Conservation (phyloP, 2,797 vertebrate species). For the Catamblyrhynchus diadema region DNA sequence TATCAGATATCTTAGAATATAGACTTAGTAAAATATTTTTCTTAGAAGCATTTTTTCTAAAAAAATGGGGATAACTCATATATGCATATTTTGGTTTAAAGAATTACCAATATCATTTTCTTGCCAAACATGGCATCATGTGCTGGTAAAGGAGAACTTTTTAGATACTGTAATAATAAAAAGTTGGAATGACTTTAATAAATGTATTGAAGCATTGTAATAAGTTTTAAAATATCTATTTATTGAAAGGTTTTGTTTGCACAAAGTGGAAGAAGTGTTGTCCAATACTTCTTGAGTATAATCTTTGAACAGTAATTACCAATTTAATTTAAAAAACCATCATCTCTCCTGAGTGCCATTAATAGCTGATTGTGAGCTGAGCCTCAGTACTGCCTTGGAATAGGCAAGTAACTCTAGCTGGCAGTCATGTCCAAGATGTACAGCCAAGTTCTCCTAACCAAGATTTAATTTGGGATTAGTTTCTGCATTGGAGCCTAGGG, state of each 20-base stretch:
- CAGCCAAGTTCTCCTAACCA: not conserved
- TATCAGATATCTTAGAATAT: not conserved
- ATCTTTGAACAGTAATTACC: not conserved
- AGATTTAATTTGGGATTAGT: not conserved
- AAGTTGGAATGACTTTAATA: not conserved
- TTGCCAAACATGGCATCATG: not conserved
- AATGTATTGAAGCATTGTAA: not conserved
- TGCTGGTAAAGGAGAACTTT: not conserved
- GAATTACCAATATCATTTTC: not conserved
- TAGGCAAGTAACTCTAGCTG: not conserved
- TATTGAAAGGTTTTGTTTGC: not conserved
- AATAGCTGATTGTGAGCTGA: not conserved
- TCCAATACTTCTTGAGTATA: not conserved
- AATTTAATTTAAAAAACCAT: not conserved
- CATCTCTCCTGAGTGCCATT: not conserved
- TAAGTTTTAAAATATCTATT: not conserved
- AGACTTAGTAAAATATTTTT: not conserved
- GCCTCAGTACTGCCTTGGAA: not conserved
- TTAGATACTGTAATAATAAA: not conserved
- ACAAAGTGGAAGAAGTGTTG: not conserved
- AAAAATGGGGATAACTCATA: not conserved
- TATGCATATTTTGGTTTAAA: not conserved
- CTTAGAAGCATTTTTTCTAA: constrained; percentile 11
- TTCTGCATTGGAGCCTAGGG: not conserved
- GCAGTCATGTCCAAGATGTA: not conserved